These are phyloP conservation scores for Synergus laeviventris DNA, from an alignment of 2,888 invertebrate species.

Conservation along the genomic window DNA sequence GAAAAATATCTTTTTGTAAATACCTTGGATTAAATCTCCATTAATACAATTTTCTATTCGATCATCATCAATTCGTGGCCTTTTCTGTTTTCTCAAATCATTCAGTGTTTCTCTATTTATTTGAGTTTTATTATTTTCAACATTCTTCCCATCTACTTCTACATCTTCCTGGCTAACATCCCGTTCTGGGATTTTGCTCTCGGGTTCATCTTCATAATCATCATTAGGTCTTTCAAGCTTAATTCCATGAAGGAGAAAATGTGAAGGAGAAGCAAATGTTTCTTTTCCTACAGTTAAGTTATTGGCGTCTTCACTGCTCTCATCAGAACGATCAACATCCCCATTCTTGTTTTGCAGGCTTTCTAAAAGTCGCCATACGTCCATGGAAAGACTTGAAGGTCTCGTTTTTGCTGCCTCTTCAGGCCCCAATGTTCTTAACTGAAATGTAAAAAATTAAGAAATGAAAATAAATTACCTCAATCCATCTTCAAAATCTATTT, in stretches of 20 bases:
- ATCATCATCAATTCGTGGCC: conserved; percentile 33
- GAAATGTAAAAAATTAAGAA: conserved; percentile 13
- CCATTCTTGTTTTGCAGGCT: conserved; percentile 55
- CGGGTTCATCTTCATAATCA: conserved; percentile 12
- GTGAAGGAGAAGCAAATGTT: conserved; percentile 41
- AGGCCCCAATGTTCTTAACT: conserved; percentile 58
- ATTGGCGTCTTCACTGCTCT: conserved; percentile 59
- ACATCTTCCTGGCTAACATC: neutral
- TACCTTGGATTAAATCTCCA: too few species aligned
- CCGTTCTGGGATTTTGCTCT: conserved; percentile 25
- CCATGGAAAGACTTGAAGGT: conserved; percentile 64
- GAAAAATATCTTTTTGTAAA: too few species aligned
- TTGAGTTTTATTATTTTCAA: too few species aligned
- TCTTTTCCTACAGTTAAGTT: conserved; percentile 56
- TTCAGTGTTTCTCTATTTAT: too few species aligned
- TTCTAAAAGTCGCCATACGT: conserved; percentile 65
- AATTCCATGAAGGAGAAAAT: conserved; percentile 53
- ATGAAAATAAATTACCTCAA: neutral
- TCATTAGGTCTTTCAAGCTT: conserved; percentile 58
- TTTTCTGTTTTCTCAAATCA: conserved; percentile 40
- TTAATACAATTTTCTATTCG: too few species aligned
- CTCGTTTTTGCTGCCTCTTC: conserved; percentile 61
- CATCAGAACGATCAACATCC: conserved; percentile 62
- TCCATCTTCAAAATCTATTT: too few species aligned
- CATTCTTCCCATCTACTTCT: conserved; percentile 1